Conservation (phyloP, 2,888 invertebrate genomes). For the Chrysina gloriosa region DNA sequence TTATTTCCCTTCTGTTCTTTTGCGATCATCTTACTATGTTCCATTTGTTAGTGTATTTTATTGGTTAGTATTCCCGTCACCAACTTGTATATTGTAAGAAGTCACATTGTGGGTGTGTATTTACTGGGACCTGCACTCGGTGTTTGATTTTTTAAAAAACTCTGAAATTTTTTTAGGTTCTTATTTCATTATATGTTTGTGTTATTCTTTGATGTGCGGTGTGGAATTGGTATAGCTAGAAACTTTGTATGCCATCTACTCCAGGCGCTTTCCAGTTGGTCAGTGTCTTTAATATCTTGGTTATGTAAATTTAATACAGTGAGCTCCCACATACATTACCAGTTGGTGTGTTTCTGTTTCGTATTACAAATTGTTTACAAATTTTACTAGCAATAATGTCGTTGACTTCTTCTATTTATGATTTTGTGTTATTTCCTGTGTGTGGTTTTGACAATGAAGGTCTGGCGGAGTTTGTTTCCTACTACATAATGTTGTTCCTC, state of each 20-base stretch:
- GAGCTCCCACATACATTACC: no score
- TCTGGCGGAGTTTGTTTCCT: no score
- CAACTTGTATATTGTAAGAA: slow-evolving; percentile 43
- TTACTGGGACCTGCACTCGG: slow-evolving; percentile 29
- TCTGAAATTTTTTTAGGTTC: slow-evolving; percentile 12
- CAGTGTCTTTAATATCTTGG: neutral
- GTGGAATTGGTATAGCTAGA: slow-evolving; percentile 35
- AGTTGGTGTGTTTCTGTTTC: no score
- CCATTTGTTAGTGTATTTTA: slow-evolving; percentile 36
- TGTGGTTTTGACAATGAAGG: no score
- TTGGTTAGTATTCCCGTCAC: slow-evolving; percentile 29
- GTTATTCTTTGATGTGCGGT: slow-evolving; percentile 24
- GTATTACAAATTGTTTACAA: no score
- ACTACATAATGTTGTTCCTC: no score
- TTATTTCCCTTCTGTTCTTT: slow-evolving; percentile 43
- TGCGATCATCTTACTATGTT: slow-evolving; percentile 15
- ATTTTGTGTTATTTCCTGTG: no score
- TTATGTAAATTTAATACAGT: no score
- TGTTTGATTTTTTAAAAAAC: neutral
- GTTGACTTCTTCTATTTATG: no score
- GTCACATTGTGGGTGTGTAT: slow-evolving; percentile 46
- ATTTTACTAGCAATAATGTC: no score
- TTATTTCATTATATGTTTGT: slow-evolving; percentile 2
- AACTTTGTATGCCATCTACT: slow-evolving; percentile 38
- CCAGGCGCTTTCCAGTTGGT: slow-evolving; percentile 41